Base-by-base conservation (phyloP, 2,797 vertebrate species). In the Ceryle rudis region DNA sequence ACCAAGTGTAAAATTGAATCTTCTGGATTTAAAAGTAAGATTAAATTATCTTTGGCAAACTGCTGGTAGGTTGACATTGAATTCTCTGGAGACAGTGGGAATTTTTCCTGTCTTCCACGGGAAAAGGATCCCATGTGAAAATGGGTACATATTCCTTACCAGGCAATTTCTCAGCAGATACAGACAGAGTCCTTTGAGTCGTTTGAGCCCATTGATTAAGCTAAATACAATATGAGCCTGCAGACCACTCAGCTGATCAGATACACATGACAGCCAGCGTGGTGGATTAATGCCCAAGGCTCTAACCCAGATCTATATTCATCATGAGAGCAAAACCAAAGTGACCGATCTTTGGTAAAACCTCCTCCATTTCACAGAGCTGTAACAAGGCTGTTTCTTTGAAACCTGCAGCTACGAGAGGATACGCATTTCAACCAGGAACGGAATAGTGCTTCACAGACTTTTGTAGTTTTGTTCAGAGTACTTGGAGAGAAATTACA, bases 191-290 rank as follows among this genome's bases (percentile, higher is more conserved):
- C 42, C 21, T 65, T 81, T 81, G 72, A 35, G 46, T 6, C 70
- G 42, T 16, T 5, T 75, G 66, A 88, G 54, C 22, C 35, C 25
- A 77, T 51, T 65, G 80, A 33, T 81, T 25, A 65, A 82, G 42
- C 57, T 37, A 6, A 85, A 61, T 44, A 26, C 14, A 69, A 2
- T 31, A 33, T 21, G 42, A 74, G 20, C 69, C 75, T 64, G 46
- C 69, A 83, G 80, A 23, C 4, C 57, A 20, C 54, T 25, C 47
- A 8, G 51, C 0, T 88, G 73, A 47, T 91, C 47, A 67, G 55
- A 35, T 29, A 39, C 70, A 57, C 0, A 0, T 72, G 67, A 29
- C 60, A 93, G 79, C 23, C 31, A 58, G 42, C 0, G 2, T 2
- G 25, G 55, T 41, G 55, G 20, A 23, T 55, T 3, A 46, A 28